Base-by-base conservation (phyloP, 2,888 invertebrate genomes). In the Cetonia aurata region DNA sequence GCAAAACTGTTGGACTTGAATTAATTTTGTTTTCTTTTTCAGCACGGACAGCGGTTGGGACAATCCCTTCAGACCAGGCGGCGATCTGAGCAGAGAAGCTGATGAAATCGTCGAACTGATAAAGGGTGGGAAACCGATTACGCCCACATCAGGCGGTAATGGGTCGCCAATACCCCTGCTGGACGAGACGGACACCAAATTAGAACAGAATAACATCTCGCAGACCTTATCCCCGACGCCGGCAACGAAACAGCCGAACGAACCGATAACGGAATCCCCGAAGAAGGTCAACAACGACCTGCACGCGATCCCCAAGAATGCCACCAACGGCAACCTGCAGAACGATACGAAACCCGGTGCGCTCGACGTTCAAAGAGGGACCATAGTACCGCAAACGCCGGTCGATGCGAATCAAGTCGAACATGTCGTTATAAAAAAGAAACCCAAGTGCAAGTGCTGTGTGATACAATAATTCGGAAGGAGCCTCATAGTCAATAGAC, bases 1-100 rank as follows among this genome's bases (percentile, higher is more conserved):
- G 4, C 17, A 48, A 15, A 48, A 10, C 8, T 9, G 1, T 1
- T 37, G 8, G 37, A 8, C 10, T 37, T 37, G 4, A 37, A 6
- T 37, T 37, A 19, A 25, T 46, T 12, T 62, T 48, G 25, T 55
- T 66, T 76, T 70, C 76, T 69, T 77, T 87, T 87, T 13, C 89
- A 98, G 97, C 86, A 93, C 94, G 85, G 97, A 97, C 84, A 96
- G 96, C 82, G 96, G 96, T 76, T 96, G 96, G 93, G 98, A 98
- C 86, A 98, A 98, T 86, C 98, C 98, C 70, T 98, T 98, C 89
- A 92, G 96, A 83, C 97, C 97, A 33, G 98, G 96, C 80, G 97
- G 98, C 73, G 96, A 97, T 86, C 87, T 98, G 81, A 96, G 96
- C 81, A 90, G 93, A 79, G 96, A 98, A 86, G 97, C 98, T 31